Percentiles rank a stretch among this genome's conserved stretches.
Conservation (phyloP, 2,797 vertebrate species). For the Neomorphus geoffroyi region DNA sequence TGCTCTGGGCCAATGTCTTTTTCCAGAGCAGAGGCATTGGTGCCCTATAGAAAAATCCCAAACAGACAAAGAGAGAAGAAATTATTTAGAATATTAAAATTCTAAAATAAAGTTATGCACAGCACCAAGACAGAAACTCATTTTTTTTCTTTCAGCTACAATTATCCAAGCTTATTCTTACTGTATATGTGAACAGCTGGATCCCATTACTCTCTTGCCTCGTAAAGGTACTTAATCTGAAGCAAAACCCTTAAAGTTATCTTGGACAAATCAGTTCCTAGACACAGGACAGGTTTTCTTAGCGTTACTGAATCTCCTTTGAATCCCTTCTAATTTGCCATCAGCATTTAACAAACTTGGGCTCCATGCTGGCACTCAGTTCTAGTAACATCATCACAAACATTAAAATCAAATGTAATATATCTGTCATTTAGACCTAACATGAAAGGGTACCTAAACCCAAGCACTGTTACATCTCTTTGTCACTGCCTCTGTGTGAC, state of each 20-base stretch:
- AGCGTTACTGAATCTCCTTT: background rate
- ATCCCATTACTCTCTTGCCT: background rate
- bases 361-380: background rate
- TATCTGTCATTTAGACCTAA: background rate
- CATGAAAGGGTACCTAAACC: background rate
- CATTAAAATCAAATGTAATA: background rate
- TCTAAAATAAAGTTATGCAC: background rate
- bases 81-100: background rate
- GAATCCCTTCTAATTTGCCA: background rate
- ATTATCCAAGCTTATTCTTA: background rate
- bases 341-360: background rate
- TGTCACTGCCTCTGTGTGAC: background rate
- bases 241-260: background rate
- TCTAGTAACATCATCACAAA: background rate
- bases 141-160: background rate
- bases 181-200: background rate
- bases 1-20: slow-evolving; percentile 88
- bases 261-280: background rate
- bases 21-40: slow-evolving; percentile 89
- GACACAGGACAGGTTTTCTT: background rate
- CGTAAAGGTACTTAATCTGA: background rate
- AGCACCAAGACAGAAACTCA: background rate
- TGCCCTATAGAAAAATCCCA: slow-evolving; percentile 73
- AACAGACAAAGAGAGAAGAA: background rate
- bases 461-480: background rate